Evolutionary conservation across 2,888 invertebrate species (phyloP).

Genomic region (Saturnia japonica): DNA sequence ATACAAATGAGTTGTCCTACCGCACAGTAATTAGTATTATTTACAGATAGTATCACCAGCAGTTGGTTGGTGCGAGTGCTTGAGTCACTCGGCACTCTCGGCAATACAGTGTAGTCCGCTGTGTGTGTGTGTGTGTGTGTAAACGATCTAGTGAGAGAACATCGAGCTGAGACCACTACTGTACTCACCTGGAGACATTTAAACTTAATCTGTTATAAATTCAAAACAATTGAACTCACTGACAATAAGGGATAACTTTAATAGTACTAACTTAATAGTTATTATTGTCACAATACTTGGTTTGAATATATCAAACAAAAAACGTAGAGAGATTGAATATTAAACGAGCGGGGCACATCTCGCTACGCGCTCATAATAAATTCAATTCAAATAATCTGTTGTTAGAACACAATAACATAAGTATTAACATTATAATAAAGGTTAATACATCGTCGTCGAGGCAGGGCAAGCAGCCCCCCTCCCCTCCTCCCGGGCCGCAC

Average conservation of each 20-base stretch:
- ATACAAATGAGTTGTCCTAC: too few relatives aligned
- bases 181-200: not conserved
- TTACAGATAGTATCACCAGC: too few relatives aligned
- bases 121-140: too few relatives aligned
- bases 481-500: too few relatives aligned
- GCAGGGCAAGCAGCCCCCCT: not conserved
- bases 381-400: not conserved
- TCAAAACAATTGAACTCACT: not conserved
- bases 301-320: not conserved
- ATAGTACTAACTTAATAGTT: not conserved
- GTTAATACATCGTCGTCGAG: not conserved
- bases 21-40: too few relatives aligned
- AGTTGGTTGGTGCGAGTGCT: too few relatives aligned
- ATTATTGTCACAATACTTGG: not conserved
- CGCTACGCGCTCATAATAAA: not conserved
- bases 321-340: not conserved
- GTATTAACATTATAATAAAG: not conserved
- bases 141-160: not conserved
- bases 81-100: too few relatives aligned
- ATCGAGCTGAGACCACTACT: not conserved
- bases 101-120: too few relatives aligned
- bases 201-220: not conserved
- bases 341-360: not conserved
- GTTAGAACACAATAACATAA: not conserved
- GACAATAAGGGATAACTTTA: not conserved